These are phyloP conservation scores for Sebastes oblongus DNA, from an alignment of 2,797 vertebrate species.

Conservation along the genomic window DNA sequence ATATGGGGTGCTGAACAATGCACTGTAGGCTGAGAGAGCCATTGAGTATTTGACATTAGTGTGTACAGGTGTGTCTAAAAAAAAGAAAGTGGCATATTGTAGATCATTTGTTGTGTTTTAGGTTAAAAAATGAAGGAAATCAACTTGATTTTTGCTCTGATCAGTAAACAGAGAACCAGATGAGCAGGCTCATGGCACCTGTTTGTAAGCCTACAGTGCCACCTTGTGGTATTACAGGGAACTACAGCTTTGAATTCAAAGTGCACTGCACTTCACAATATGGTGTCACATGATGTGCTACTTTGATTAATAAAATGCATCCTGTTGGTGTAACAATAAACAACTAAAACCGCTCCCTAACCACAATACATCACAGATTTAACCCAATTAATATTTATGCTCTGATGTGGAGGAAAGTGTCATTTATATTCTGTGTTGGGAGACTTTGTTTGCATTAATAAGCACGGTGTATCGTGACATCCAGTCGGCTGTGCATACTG, in stretches of 20 bases:
- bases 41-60: not conserved
- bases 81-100: not conserved
- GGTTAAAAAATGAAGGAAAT: not conserved
- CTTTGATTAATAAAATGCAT: conserved; percentile 60
- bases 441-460: conserved; percentile 80
- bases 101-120: not conserved
- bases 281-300: conserved; percentile 24
- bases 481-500: conserved; percentile 73
- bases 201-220: conserved; percentile 73
- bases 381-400: conserved; percentile 78
- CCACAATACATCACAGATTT: conserved; percentile 72
- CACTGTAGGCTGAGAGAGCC: not conserved
- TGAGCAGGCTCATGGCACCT: not conserved
- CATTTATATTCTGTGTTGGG: conserved; percentile 74
- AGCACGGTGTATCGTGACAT: conserved; percentile 74
- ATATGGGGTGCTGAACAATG: conserved; percentile 23
- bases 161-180: not conserved
- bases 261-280: not conserved
- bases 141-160: not conserved
- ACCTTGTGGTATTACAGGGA: conserved; percentile 66
- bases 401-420: conserved; percentile 64
- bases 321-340: conserved; percentile 58
- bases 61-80: not conserved
- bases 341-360: conserved; percentile 52
- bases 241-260: conserved; percentile 8